phyloP scores from a whole-genome alignment of 2,888 invertebrate genomes.

The Pandemis heparana region DNA sequence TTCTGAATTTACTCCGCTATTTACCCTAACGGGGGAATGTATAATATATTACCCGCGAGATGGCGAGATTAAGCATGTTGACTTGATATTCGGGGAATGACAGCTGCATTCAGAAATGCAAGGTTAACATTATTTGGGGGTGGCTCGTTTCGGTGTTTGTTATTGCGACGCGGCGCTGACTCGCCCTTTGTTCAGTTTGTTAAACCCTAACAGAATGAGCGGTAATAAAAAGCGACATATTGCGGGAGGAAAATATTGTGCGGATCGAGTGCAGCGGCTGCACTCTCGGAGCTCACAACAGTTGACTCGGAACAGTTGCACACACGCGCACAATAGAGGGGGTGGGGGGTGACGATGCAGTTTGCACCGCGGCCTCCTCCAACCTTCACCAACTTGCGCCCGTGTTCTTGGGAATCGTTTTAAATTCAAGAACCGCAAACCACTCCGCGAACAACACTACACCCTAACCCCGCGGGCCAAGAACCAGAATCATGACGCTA shows the following conservation, averaged over 20 bases:
- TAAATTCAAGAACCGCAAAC: constrained; percentile 84
- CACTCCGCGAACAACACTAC: constrained; percentile 65
- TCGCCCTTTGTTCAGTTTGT: constrained; percentile 54
- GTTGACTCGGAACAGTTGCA: constrained; percentile 77
- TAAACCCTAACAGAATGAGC: constrained; percentile 50
- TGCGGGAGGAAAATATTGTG: constrained; percentile 68
- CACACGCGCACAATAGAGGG: constrained; percentile 63
- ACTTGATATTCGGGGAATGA: constrained; percentile 30
- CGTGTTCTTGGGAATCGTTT: constrained; percentile 85
- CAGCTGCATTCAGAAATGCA: constrained; percentile 42
- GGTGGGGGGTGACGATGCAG: constrained; percentile 79
- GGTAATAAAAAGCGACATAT: constrained; percentile 60
- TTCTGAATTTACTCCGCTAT: constrained; percentile 38
- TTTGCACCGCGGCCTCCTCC: constrained; percentile 84
- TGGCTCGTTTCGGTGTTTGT: constrained; percentile 31
- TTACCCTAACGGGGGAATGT: constrained; percentile 41
- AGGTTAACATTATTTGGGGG: constrained; percentile 41
- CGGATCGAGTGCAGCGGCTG: constrained; percentile 66
- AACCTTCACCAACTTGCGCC: constrained; percentile 84
- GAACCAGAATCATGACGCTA: constrained; percentile 63
- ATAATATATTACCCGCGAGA: constrained; percentile 39
- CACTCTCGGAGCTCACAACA: constrained; percentile 72
- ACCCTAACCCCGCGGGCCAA: constrained; percentile 63
- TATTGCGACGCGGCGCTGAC: constrained; percentile 39
- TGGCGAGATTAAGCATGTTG: constrained; percentile 39